Percentiles rank a stretch among this genome's conserved stretches.
These are phyloP conservation scores for Ceratitis capitata DNA, from an alignment of 1,140 invertebrate species.

Conservation along the genomic window DNA sequence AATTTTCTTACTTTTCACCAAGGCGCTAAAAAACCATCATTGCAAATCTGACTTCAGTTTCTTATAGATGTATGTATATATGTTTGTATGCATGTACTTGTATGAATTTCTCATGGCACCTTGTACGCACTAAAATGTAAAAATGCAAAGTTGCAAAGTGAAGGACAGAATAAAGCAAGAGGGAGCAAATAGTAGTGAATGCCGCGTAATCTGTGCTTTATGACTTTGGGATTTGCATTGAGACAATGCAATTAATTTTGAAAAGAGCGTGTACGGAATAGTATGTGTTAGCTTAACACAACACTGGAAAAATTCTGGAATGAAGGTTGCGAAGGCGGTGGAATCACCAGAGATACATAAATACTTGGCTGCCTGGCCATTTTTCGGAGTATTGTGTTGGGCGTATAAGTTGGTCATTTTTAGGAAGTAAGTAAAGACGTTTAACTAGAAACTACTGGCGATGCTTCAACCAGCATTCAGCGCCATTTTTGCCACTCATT, in stretches of 20 bases:
- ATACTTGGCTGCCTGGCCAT: not conserved
- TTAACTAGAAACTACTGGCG: not conserved
- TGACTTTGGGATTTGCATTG: conserved; percentile 40
- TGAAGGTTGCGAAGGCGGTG: not conserved
- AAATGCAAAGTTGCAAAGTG: not conserved
- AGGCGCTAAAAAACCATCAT: no score
- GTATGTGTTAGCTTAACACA: not conserved
- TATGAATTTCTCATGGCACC: no score
- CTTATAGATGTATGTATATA: not conserved
- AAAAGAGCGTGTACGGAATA: conserved; percentile 28
- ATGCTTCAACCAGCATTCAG: not conserved
- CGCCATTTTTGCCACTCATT: not conserved
- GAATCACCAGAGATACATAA: not conserved
- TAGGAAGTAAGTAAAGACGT: not conserved
- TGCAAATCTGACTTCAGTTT: no score
- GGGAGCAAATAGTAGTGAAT: not conserved
- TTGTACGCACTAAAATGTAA: not conserved
- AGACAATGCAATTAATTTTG: conserved; percentile 40
- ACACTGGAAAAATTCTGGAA: not conserved
- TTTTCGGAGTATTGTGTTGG: not conserved
- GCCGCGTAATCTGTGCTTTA: conserved; percentile 39
- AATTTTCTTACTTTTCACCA: no score
- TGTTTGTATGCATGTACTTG: not conserved
- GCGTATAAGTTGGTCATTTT: not conserved
- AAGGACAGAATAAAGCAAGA: not conserved